Base-by-base conservation (phyloP, 1,140 invertebrate species). In the Mesaphorura yosii region DNA sequence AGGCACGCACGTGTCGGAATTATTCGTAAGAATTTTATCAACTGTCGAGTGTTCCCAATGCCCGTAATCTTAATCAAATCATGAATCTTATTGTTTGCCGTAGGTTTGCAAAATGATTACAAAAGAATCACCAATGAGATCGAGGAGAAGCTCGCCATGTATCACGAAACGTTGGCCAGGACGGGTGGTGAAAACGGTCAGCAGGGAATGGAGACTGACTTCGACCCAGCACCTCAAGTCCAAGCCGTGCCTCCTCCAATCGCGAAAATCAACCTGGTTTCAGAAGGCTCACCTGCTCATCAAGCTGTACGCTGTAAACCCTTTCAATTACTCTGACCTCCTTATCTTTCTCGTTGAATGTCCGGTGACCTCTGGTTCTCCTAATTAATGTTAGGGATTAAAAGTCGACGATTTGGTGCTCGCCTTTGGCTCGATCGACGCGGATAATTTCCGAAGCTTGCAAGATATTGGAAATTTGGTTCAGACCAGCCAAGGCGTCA, bases 91-190 rank as follows among this genome's bases (percentile, higher is more conserved):
- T n/a, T n/a, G n/a, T n/a, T n/a, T n/a, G n/a, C n/a, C 69, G 17
- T 63, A 88, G 85, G 83, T 71, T 70, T 94, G n/a, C 83, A 86
- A 72, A 95, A 92, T 74, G 90, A 95, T 69, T 80, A 86, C 64
- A 88, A 86, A 68, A 73, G 68, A 7, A 47, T 93, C n/a, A 90
- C 91, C 81, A 78, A 79, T 58, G 74, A 81, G 66, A 93, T 96
- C 57, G 88, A 94, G 66, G 70, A 75, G 53, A 81, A 80, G 20
- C 67, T 92, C 5, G 73, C 76, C 56, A 68, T 72, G 34, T 70
- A 85, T 27, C 54, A 62, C 37, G 14, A 48, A 20, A 22, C 14
- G 12, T 3, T 22, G 10, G n/a, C n/a, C n/a, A n/a, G n/a, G n/a
- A 45, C 42, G 23, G 51, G 52, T 3, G 17, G 14, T n/a, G 46